A percentile compares a stretch with the other conserved stretches of the same genome.
Evolutionary conservation across 2,797 vertebrate species (phyloP).

Genomic region (Diplodus puntazzo): DNA sequence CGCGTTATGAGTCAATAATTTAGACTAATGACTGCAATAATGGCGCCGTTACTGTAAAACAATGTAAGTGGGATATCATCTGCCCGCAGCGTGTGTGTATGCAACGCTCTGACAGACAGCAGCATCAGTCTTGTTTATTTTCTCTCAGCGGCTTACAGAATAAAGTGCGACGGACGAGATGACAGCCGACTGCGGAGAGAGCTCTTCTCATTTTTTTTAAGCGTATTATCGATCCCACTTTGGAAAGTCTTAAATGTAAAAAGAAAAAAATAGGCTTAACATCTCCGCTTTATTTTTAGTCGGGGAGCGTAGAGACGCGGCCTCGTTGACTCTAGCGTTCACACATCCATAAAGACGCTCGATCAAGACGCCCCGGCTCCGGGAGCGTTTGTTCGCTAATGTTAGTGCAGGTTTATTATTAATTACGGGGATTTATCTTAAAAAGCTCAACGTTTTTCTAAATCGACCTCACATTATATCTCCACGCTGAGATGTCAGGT

Average conservation of each 20-base stretch:
- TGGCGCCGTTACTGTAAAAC: constrained; percentile 65
- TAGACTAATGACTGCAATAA: constrained; percentile 80
- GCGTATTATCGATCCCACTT: constrained; percentile 51
- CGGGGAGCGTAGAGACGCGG: constrained; percentile 6
- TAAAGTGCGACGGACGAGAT: constrained; percentile 19
- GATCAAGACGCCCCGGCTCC: constrained; percentile 26
- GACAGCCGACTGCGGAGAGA: constrained; percentile 30
- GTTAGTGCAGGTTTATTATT: constrained; percentile 8
- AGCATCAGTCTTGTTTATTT: constrained; percentile 53
- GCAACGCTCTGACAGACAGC: constrained; percentile 48
- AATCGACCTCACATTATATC: constrained; percentile 2
- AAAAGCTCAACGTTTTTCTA: not conserved
- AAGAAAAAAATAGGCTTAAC: not conserved
- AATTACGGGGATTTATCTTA: constrained; percentile 18
- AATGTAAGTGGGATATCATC: constrained; percentile 69
- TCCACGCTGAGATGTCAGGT: not conserved
- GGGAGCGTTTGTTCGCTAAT: constrained; percentile 17
- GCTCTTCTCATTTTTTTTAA: constrained; percentile 37
- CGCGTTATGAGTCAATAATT: constrained; percentile 76
- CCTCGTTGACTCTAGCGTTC: constrained; percentile 25
- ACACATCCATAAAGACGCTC: constrained; percentile 24
- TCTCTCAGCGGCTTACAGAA: constrained; percentile 23
- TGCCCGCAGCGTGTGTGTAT: constrained; percentile 42
- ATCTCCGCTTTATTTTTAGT: constrained; percentile 49
- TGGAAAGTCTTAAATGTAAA: constrained; percentile 28